Base-by-base conservation (phyloP, 2,888 invertebrate species). In the Podotricha telesiphe region DNA sequence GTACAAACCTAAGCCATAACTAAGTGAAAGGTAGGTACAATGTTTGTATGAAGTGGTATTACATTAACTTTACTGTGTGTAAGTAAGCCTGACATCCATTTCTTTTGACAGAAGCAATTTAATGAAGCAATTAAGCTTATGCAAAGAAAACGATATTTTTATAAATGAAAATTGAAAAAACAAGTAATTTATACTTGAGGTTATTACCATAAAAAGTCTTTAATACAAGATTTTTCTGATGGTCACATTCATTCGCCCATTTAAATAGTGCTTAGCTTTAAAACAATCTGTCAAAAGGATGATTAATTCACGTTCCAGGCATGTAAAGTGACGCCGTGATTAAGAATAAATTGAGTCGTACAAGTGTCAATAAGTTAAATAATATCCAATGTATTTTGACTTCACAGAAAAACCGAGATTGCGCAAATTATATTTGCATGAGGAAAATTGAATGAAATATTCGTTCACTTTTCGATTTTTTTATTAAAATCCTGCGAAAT, bases 271-370 rank as follows among this genome's bases (percentile, higher is more conserved):
- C 62, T 62, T 62, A 62, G 34, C 48, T 34, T 37, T 13, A 48
- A 19, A 47, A 62, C 62, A 48, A 59, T 59, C 59, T 59, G 59
- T 48, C 47, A 62, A 62, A 62, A 62, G 19, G 10, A 50, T 58
- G 66, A 48, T 66, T 66, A 66, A 66, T 59, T 66, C 56, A 59
- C 59, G 48, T 51, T 1, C 20, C 22, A 66, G 34, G 65, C 47
- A 56, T 47, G 48, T 66, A 65, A 65, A 65, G 48, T 59, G 66
- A 66, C 42, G 22, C 40, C 40, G 15, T 50, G 22, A 59, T 66
- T 34, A 28, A 42, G 50, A 65, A 55, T 65, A 58, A 66, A 66
- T 59, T 66, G 22, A 66, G 40, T 40, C 59, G 59, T 59, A 45
- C 51, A n/a, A 47, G 47, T 58, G 37, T 40, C 48, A 65, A 47